Evolutionary conservation across 2,888 invertebrate genomes (phyloP), one percentile per base, ranked within the genome.

Genomic region (Acleris emargana): DNA sequence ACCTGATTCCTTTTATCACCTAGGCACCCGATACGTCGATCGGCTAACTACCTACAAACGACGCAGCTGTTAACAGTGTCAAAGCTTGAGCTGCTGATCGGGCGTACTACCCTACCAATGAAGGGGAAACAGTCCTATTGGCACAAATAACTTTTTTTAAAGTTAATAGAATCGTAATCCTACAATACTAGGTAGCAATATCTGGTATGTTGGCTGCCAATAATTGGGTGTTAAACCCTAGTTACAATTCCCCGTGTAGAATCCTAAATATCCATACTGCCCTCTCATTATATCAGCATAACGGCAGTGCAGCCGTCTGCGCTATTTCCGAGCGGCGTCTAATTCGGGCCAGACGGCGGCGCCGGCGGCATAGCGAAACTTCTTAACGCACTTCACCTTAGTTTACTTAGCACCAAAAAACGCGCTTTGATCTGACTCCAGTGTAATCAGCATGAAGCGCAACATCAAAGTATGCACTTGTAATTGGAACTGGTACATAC

Each of bases 311-410:
- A 51, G 57, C 55, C 80, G 86, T 87, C 87, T 87, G 81, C 78
- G 84, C 78, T 87, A 87, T 87, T 86, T 86, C 74, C 63, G 81
- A 72, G 68, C 72, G 68, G 73, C 67, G 64, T 72, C 80, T 84
- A 86, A 84, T 83, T 78, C 74, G 67, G 81, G 73, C 80, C 82
- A 81, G 83, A 83, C 84, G 80, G 72, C 75, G 75, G 74, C 78
- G 83, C 69, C 69, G 62, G 73, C 81, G 73, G 76, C 74, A 69
- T 70, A 70, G 68, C 82, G 71, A 75, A 79, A 76, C 73, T 72
- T 77, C 71, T 74, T 72, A 75, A 79, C 74, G 79, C 81, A 81
- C 81, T 82, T 84, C 82, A 84, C 82, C 82, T 81, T 17, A n/a
- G 45, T 45, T 45, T 45, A 45, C 45, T 45, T 77, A 77, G 74